Evolutionary conservation across 2,797 vertebrate genomes (phyloP).

Genomic region (Yasuhikotakia modesta): DNA sequence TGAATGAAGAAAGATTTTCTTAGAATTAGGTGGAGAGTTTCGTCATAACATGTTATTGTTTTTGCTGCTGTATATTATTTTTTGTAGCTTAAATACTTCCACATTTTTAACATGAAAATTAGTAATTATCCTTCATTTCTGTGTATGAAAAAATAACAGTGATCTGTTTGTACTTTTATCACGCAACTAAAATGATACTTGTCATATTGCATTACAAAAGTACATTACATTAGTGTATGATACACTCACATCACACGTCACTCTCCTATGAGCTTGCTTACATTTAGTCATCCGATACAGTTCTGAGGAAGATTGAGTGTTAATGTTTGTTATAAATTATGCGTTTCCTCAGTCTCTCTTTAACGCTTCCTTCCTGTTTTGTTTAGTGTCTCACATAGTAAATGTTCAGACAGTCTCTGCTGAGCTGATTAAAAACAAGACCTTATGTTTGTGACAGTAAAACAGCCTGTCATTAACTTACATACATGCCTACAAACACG

Average conservation of each 20-base stretch:
- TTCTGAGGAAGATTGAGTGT: not conserved
- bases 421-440: not conserved
- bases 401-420: not conserved
- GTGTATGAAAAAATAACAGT: no score
- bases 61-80: no score
- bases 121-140: no score
- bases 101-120: no score
- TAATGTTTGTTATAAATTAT: not conserved
- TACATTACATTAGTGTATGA: no score
- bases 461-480: slow-evolving; percentile 14
- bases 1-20: no score
- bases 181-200: no score
- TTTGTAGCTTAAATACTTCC: no score
- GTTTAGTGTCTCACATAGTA: not conserved
- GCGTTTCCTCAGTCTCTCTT: not conserved
- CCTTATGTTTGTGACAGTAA: not conserved
- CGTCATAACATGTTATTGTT: no score
- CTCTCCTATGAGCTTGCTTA: not conserved
- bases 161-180: no score
- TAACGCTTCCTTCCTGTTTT: slow-evolving; percentile 3
- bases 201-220: no score
- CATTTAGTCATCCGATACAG: not conserved
- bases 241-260: not conserved
- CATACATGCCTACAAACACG: not conserved
- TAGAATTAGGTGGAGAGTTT: no score